Percentiles rank a stretch among this genome's conserved stretches.
Conservation (phyloP, 2,888 invertebrate species). For the Anthoptus insignis region DNA sequence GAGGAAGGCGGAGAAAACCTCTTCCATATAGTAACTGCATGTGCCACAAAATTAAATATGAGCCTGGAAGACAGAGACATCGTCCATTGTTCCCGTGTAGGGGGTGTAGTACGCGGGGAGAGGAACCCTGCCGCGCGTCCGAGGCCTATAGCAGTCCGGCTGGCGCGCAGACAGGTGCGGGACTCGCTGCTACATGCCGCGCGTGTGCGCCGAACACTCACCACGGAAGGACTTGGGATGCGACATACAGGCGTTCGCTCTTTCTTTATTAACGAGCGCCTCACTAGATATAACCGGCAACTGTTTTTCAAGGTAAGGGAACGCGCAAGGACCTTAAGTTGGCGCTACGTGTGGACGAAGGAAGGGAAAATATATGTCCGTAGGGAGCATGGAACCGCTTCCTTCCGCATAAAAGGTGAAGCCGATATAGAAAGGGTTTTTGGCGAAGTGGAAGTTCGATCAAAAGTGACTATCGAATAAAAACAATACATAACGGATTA, state of each 20-base stretch:
- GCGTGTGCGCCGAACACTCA: constrained; percentile 10
- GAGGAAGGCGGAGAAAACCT: constrained; percentile 36
- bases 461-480: too few species aligned
- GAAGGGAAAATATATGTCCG: constrained; percentile 18
- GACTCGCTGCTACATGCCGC: constrained; percentile 11
- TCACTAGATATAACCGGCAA: background rate
- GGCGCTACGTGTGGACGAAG: constrained; percentile 9
- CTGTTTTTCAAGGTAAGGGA: constrained; percentile 7
- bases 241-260: background rate
- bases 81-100: constrained; percentile 35
- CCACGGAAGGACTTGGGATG: constrained; percentile 13
- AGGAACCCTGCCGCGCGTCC: constrained; percentile 22
- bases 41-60: constrained; percentile 38
- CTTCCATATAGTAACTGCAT: constrained; percentile 14
- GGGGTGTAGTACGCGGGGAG: background rate
- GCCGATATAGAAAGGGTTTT: constrained; percentile 11
- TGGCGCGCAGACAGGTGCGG: constrained; percentile 11
- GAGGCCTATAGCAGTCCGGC: constrained; percentile 39
- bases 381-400: background rate
- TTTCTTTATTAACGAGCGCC: constrained; percentile 6
- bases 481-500: too few species aligned
- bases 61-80: constrained; percentile 39
- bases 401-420: background rate
- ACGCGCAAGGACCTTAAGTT: background rate
- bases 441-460: constrained; percentile 4